These are phyloP conservation scores for Drosophila pseudotalamancana DNA, from an alignment of 2,888 invertebrate genomes.

Conservation along the genomic window DNA sequence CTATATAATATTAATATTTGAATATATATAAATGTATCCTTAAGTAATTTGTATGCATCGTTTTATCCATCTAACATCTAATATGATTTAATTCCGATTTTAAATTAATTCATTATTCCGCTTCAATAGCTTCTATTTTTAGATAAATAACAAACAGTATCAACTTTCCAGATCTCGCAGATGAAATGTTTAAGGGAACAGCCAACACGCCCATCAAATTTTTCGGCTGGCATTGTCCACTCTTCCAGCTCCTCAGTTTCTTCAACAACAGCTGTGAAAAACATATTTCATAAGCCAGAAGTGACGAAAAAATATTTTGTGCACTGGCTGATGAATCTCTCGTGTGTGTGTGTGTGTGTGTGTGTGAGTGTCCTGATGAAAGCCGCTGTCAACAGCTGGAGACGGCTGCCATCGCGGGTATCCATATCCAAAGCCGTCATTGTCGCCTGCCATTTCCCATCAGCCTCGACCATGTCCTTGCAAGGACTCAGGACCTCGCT, in stretches of 20 bases:
- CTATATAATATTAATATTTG: no score
- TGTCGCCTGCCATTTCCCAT: slow-evolving; percentile 66
- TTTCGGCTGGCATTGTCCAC: slow-evolving; percentile 20
- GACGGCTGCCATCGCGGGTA: slow-evolving; percentile 61
- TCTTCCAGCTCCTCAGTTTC: not conserved
- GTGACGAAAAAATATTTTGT: slow-evolving; percentile 51
- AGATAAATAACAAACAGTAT: no score
- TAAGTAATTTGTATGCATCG: no score
- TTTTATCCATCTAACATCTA: no score
- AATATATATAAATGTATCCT: no score
- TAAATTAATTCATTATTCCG: no score
- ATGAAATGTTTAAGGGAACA: not conserved
- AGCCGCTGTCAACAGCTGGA: slow-evolving; percentile 56
- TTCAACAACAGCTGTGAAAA: slow-evolving; percentile 21
- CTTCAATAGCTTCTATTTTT: no score
- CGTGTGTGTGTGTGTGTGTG: slow-evolving; percentile 7
- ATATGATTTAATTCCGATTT: no score
- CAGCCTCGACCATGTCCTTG: slow-evolving; percentile 36
- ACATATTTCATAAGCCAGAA: slow-evolving; percentile 64
- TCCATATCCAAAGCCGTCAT: slow-evolving; percentile 55
- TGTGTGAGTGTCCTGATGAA: slow-evolving; percentile 33
- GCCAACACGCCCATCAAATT: not conserved
- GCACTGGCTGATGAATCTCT: slow-evolving; percentile 38
- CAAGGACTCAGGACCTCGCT: not conserved
- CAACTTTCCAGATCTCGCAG: not conserved